Evolutionary conservation across 2,888 invertebrate genomes (phyloP), one percentile per base, ranked within the genome.

Genomic region (Onchidella celtica): DNA sequence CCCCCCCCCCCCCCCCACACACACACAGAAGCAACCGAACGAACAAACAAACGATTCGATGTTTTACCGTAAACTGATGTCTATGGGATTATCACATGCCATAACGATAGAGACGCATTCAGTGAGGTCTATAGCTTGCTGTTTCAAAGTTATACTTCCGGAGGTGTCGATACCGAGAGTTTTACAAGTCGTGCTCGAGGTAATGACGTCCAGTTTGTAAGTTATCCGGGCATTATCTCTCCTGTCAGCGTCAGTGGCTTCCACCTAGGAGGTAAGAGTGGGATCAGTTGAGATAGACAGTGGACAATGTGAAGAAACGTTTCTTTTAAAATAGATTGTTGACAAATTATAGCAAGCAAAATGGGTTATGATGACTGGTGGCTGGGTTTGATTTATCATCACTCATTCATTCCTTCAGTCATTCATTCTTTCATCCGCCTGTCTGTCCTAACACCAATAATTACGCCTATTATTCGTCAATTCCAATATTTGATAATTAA

Each of bases 81-180:
- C 72, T 2, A 2, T 0, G 0, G 81, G 77, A 27, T 55, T 72
- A 38, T 81, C 81, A 73, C 81, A 81, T 0, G 81, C 81, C 1
- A 65, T 77, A 24, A 73, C 72, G 0, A 72, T 14, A 63, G 70
- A 21, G 14, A 47, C 61, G 21, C 81, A 81, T 0, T 14, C 32
- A 27, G 32, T 21, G 17, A 27, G 32, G 14, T n/a, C 34, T 21
- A 36, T 2, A 3, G 72, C n/a, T 2, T 21, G 29, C 29, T 38
- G 9, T 6, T 21, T 32, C 0, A 70, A 3, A 4, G 24, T 72
- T 40, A 81, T 27, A 38, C 9, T 40, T 24, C 81, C 81, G 4
- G 4, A 4, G 27, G 1, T 11, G 32, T 81, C 32, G 1, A 81
- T 27, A 0, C 4, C 66, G 21, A 81, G n/a, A 3, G 14, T n/a